Percentiles rank a stretch among this genome's conserved stretches.
Evolutionary conservation across 2,113 vertebrate genomes (phyloP).

Genomic region (Agapornis roseicollis): DNA sequence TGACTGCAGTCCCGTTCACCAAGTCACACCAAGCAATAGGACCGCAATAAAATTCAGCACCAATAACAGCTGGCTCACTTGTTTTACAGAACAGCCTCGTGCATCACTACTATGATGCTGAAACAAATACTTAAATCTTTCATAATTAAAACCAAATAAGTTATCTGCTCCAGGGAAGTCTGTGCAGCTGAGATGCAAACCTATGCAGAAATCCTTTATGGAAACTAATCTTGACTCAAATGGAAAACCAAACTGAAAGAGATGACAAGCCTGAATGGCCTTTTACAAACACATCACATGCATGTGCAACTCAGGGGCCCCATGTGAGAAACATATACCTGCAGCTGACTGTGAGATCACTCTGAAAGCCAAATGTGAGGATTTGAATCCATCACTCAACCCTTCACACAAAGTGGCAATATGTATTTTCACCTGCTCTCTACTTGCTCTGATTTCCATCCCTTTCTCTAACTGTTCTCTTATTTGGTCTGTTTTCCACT

Average conservation of each 20-base stretch:
- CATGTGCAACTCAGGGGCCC: accelerated
- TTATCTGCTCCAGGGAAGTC: not conserved
- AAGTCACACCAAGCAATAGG: not conserved
- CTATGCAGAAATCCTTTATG: not conserved
- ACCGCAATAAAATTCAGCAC: not conserved
- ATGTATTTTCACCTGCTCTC: not conserved
- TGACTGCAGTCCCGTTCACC: not conserved
- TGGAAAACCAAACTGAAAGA: not conserved
- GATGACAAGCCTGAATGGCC: not conserved
- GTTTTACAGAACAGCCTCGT: not conserved
- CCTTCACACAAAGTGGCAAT: not conserved
- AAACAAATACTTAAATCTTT: not conserved
- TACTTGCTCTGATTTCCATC: not conserved
- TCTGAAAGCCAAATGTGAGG: not conserved
- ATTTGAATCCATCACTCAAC: not conserved
- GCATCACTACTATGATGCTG: not conserved
- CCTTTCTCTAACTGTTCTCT: not conserved
- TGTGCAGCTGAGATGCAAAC: not conserved
- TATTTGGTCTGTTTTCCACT: not conserved
- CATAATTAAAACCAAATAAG: not conserved
- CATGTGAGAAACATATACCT: not conserved
- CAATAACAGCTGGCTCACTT: not conserved
- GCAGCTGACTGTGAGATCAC: not conserved
- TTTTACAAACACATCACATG: not conserved
- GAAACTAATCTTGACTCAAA: not conserved